These are phyloP conservation scores for Actenoides hombroni DNA, from an alignment of 2,113 vertebrate genomes.

Conservation along the genomic window DNA sequence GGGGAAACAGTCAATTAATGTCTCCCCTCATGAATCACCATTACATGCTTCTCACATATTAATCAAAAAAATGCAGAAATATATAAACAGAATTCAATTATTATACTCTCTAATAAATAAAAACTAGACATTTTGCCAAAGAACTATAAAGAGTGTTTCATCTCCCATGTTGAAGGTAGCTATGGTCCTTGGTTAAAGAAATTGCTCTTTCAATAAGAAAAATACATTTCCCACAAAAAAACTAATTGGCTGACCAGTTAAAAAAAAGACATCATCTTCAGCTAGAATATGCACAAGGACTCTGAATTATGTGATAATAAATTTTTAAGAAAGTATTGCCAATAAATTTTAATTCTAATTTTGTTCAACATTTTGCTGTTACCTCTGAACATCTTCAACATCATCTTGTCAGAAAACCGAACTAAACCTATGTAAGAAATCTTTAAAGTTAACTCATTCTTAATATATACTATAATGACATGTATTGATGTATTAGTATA, in stretches of 20 bases:
- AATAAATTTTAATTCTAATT: background rate
- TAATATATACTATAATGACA: too few relatives aligned
- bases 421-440: too few relatives aligned
- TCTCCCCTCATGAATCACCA: too few relatives aligned
- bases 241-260: background rate
- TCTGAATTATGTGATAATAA: background rate
- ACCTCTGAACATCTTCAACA: background rate
- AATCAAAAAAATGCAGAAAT: background rate
- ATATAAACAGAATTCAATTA: background rate
- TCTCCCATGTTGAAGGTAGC: background rate
- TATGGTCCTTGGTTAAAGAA: background rate
- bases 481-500: too few relatives aligned
- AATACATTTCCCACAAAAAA: background rate
- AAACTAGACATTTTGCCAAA: background rate
- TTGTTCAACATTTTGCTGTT: background rate
- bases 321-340: background rate
- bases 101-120: background rate
- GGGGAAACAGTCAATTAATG: too few relatives aligned
- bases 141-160: background rate
- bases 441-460: too few relatives aligned
- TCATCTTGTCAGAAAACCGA: too few relatives aligned
- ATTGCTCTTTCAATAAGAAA: background rate
- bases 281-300: background rate
- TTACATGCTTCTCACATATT: background rate
- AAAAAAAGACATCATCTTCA: background rate